phyloP scores from a whole-genome alignment of 2,888 invertebrate species.

The Achlya flavicornis region DNA sequence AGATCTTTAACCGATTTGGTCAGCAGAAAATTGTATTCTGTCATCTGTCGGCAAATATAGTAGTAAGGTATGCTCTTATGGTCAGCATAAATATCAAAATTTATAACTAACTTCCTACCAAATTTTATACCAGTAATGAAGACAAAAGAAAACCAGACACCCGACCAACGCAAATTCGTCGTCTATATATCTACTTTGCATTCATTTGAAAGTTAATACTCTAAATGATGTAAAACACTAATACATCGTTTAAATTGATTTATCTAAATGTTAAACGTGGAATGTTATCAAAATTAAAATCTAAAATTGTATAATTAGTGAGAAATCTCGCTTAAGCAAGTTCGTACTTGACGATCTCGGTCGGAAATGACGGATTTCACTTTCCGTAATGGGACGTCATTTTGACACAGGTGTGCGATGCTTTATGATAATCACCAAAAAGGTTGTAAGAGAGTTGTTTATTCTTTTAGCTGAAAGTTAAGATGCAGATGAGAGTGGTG shows the following conservation, averaged over 20 bases:
- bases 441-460: constrained; percentile 2
- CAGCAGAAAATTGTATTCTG: no score
- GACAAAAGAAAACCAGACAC: no score
- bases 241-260: neutral
- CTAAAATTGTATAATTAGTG: constrained; percentile 17
- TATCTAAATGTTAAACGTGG: neutral
- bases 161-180: no score
- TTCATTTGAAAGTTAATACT: neutral
- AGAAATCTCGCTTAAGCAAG: constrained; percentile 25
- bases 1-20: no score
- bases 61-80: no score
- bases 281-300: constrained; percentile 11
- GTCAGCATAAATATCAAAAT: no score
- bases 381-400: constrained; percentile 37
- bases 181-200: neutral
- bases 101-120: no score
- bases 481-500: no score
- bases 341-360: constrained; percentile 23
- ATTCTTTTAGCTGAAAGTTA: neutral
- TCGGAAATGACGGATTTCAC: constrained; percentile 40
- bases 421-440: constrained; percentile 8
- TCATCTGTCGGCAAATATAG: no score
- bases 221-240: neutral
- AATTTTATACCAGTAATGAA: no score
- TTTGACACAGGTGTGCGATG: constrained; percentile 28